These are phyloP conservation scores for Thaleichthys pacificus DNA, from an alignment of 2,797 vertebrate genomes.

Conservation along the genomic window DNA sequence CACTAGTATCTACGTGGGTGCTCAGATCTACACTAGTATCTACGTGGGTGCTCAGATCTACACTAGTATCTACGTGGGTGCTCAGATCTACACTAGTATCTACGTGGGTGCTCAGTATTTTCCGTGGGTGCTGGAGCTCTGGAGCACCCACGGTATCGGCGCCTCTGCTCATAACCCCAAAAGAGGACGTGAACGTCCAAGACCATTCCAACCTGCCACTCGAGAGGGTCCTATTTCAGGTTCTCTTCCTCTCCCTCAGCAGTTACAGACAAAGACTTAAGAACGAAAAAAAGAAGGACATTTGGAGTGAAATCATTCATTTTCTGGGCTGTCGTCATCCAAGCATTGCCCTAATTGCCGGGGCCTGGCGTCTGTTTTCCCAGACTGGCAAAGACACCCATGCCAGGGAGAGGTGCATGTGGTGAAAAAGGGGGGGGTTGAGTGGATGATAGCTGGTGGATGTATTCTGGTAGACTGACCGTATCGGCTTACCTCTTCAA, in stretches of 20 bases:
- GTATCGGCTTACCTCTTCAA: constrained; percentile 42
- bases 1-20: too few species aligned
- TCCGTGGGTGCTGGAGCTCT: too few species aligned
- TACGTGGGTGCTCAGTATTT: too few species aligned
- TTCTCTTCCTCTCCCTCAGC: constrained; percentile 52
- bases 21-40: too few species aligned
- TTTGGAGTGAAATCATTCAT: constrained; percentile 76
- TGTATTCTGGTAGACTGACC: constrained; percentile 37
- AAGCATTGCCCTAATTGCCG: constrained; percentile 74
- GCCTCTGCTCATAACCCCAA: too few species aligned
- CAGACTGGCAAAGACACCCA: constrained; percentile 64
- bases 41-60: too few species aligned
- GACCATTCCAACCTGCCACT: constrained; percentile 60
- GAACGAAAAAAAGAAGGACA: constrained; percentile 51
- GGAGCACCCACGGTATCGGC: too few species aligned
- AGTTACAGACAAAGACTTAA: constrained; percentile 38
- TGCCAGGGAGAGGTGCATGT: constrained; percentile 56
- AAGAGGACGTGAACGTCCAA: constrained; percentile 34
- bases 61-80: too few species aligned
- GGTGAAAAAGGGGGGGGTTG: constrained; percentile 39
- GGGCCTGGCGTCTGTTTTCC: constrained; percentile 71
- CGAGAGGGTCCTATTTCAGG: constrained; percentile 71
- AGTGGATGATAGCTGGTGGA: constrained; percentile 45
- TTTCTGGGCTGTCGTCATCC: constrained; percentile 79
- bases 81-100: too few species aligned